Conservation (phyloP, 2,888 invertebrate species). For the Malthinus flaveolus region DNA sequence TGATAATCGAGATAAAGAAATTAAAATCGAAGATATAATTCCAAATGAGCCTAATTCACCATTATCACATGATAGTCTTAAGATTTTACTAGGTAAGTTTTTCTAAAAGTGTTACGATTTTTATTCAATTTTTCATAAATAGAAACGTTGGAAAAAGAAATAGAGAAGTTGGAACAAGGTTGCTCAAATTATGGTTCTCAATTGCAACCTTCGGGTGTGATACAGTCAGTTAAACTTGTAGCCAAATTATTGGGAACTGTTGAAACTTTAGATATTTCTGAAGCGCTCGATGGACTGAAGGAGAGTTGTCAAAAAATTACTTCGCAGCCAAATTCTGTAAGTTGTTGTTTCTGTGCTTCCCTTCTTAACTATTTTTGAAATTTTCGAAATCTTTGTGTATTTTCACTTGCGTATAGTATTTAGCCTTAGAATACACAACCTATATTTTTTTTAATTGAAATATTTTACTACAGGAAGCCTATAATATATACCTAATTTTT, state of each 20-base stretch:
- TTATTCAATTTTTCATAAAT: slow-evolving; percentile 29
- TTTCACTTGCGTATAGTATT: no score
- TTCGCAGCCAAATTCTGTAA: slow-evolving; percentile 19
- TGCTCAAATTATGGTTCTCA: slow-evolving; percentile 48
- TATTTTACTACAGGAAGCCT: no score
- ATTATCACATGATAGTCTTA: slow-evolving; percentile 80
- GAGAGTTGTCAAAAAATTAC: slow-evolving; percentile 24
- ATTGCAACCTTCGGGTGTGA: slow-evolving; percentile 71
- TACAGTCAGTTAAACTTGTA: slow-evolving; percentile 91
- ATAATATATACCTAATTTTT: no score
- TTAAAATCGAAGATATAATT: slow-evolving; percentile 77
- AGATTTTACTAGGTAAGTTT: slow-evolving; percentile 78
- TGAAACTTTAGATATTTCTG: slow-evolving; percentile 85
- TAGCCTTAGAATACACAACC: no score
- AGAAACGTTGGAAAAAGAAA: slow-evolving; percentile 83
- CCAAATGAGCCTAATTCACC: slow-evolving; percentile 71
- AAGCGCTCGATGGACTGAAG: slow-evolving; percentile 61
- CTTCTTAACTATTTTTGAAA: no score
- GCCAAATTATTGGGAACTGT: slow-evolving; percentile 86
- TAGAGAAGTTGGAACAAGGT: slow-evolving; percentile 71
- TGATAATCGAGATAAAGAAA: slow-evolving; percentile 74
- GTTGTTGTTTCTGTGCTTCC: slow-evolving; percentile 11
- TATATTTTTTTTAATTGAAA: no score
- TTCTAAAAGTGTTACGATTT: neutral
- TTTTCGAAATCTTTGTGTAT: neutral